Conservation (phyloP, 2,888 invertebrate species). For the Hemicrepidius hirtus region DNA sequence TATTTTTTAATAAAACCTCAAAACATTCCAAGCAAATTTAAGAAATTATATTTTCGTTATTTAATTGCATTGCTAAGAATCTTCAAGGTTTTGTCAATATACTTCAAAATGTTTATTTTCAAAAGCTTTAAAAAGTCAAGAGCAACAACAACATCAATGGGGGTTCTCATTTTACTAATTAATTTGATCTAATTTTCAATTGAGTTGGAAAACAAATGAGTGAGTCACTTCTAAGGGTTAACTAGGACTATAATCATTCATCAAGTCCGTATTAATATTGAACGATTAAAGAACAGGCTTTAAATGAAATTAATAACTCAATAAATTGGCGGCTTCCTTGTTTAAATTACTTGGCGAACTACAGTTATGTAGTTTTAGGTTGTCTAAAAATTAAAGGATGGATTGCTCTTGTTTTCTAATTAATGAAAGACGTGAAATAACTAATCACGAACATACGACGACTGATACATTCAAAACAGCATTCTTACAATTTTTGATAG, state of each 20-base stretch:
- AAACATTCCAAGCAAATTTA: neutral
- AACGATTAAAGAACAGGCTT: slow-evolving; percentile 37
- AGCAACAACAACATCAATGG: slow-evolving; percentile 1
- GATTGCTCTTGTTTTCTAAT: slow-evolving; percentile 32
- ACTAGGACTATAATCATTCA: slow-evolving; percentile 35
- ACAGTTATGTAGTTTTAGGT: slow-evolving; percentile 29
- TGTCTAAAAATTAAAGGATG: slow-evolving; percentile 31
- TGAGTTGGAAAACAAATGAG: slow-evolving; percentile 33
- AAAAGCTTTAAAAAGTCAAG: neutral
- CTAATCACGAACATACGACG: slow-evolving; percentile 21
- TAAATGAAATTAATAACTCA: slow-evolving; percentile 39
- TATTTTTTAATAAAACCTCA: neutral
- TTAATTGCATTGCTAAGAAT: neutral
- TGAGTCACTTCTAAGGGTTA: slow-evolving; percentile 40
- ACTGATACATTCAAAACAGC: slow-evolving; percentile 9
- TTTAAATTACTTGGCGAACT: slow-evolving; percentile 32
- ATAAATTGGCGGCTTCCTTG: slow-evolving; percentile 40
- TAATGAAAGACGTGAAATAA: slow-evolving; percentile 19
- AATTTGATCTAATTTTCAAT: slow-evolving; percentile 43
- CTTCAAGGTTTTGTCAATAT: neutral
- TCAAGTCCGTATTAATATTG: slow-evolving; percentile 34
- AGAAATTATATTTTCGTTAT: neutral
- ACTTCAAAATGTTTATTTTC: neutral
- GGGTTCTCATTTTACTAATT: slow-evolving; percentile 26
- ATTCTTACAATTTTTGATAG: slow-evolving; percentile 25